A percentile compares a stretch with the other conserved stretches of the same genome.
Conservation (phyloP, 2,888 invertebrate species). For the Noctua pronuba region DNA sequence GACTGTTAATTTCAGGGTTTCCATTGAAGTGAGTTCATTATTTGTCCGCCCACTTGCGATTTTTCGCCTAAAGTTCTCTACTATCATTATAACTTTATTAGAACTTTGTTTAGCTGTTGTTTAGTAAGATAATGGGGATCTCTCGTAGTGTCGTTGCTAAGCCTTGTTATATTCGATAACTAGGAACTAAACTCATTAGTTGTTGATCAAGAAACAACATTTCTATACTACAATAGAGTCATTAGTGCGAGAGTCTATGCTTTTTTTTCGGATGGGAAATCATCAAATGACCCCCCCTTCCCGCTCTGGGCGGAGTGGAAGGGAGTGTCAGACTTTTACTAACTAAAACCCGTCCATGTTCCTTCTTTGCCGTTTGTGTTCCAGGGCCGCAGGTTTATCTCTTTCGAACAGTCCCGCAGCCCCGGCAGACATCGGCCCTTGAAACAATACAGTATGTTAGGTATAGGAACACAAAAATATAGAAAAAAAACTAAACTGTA, state of each 20-base stretch:
- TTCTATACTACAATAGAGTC: neutral
- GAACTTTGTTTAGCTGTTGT: conserved; percentile 42
- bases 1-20: neutral
- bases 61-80: conserved; percentile 11
- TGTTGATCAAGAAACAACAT: conserved; percentile 18
- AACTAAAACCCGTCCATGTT: no score
- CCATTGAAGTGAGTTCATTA: neutral
- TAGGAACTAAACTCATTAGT: conserved; percentile 26
- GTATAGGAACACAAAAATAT: no score
- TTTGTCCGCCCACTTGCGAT: neutral
- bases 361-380: no score
- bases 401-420: no score
- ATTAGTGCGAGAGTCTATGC: neutral
- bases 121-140: conserved; percentile 45
- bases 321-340: no score
- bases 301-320: no score
- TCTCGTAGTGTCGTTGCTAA: neutral
- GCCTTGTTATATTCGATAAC: conserved; percentile 19
- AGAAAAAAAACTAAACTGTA: no score
- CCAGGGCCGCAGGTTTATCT: no score
- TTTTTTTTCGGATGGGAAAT: no score
- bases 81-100: conserved; percentile 50
- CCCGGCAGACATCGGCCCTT: no score
- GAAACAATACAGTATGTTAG: no score
- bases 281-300: no score